Evolutionary conservation across 2,113 vertebrate genomes (phyloP).

Genomic region (Hippotragus niger): DNA sequence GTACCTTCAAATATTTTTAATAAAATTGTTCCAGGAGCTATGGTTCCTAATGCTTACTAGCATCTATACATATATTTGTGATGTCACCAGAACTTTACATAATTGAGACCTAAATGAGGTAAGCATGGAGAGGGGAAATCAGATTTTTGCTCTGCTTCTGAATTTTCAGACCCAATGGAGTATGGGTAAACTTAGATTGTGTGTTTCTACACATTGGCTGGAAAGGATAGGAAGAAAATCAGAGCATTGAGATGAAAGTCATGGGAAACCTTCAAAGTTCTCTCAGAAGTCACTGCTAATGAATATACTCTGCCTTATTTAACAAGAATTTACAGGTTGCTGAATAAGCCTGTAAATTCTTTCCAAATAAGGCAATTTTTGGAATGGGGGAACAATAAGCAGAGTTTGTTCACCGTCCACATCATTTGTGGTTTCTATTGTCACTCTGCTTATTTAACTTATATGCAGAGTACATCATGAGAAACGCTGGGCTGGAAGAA

Average conservation of each 20-base stretch:
- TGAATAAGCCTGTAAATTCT: not conserved
- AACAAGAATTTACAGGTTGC: not conserved
- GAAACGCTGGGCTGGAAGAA: too few species aligned
- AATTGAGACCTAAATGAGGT: not conserved
- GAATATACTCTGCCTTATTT: rapidly evolving
- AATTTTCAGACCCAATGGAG: not conserved
- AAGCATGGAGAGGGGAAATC: not conserved
- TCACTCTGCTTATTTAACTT: too few species aligned
- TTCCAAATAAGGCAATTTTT: not conserved
- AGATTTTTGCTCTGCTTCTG: not conserved
- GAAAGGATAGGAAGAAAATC: not conserved
- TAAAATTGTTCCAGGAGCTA: not conserved
- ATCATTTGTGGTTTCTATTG: not conserved
- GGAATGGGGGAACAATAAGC: not conserved
- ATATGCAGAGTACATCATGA: too few species aligned
- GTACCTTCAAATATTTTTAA: not conserved
- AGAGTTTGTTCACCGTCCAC: too few species aligned
- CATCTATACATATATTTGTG: not conserved
- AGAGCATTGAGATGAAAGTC: rapidly evolving
- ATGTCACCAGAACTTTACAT: not conserved
- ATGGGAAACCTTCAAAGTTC: not conserved
- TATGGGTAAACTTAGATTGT: not conserved
- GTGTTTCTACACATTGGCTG: not conserved
- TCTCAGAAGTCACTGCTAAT: not conserved
- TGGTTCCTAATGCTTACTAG: not conserved